A percentile compares a stretch with the other conserved stretches of the same genome.
These are phyloP conservation scores for Bubo scandiacus DNA, from an alignment of 2,113 vertebrate species.

Conservation along the genomic window DNA sequence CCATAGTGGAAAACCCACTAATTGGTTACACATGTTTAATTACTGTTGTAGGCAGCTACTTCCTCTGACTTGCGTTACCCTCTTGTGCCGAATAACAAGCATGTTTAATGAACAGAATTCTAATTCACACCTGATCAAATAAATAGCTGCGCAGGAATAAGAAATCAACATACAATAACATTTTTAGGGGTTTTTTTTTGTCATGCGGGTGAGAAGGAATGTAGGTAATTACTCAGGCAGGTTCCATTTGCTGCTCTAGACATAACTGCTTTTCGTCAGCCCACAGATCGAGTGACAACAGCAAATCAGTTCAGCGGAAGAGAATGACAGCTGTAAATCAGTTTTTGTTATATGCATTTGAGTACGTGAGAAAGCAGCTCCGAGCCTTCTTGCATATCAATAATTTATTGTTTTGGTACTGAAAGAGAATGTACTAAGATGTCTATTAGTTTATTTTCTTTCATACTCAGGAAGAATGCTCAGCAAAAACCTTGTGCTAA, in stretches of 20 bases:
- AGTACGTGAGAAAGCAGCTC: slow-evolving; percentile 21
- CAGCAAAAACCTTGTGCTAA: neutral
- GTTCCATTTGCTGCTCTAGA: slow-evolving; percentile 46
- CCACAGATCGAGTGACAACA: slow-evolving; percentile 56
- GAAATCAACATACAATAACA: slow-evolving; percentile 60
- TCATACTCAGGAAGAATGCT: neutral
- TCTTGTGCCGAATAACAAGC: slow-evolving; percentile 84
- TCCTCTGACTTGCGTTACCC: slow-evolving; percentile 85
- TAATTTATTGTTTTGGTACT: neutral
- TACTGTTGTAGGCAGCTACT: slow-evolving; percentile 92
- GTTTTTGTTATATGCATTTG: slow-evolving; percentile 5
- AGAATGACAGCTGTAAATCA: slow-evolving; percentile 62
- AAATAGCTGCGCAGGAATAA: slow-evolving; percentile 68
- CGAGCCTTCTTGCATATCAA: neutral
- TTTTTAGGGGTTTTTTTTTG: slow-evolving; percentile 14
- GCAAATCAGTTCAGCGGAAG: slow-evolving; percentile 46
- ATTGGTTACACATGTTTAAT: slow-evolving; percentile 99
- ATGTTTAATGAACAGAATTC: slow-evolving; percentile 79
- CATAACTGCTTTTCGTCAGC: slow-evolving; percentile 65
- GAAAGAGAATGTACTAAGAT: neutral
- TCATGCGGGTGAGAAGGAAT: neutral
- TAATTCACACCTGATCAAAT: slow-evolving; percentile 91
- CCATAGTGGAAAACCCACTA: slow-evolving; percentile 87
- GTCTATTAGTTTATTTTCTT: slow-evolving; percentile 16
- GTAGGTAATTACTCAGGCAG: slow-evolving; percentile 3